phyloP scores from a whole-genome alignment of 1,140 invertebrate species.

The Armadillidium nasatum region DNA sequence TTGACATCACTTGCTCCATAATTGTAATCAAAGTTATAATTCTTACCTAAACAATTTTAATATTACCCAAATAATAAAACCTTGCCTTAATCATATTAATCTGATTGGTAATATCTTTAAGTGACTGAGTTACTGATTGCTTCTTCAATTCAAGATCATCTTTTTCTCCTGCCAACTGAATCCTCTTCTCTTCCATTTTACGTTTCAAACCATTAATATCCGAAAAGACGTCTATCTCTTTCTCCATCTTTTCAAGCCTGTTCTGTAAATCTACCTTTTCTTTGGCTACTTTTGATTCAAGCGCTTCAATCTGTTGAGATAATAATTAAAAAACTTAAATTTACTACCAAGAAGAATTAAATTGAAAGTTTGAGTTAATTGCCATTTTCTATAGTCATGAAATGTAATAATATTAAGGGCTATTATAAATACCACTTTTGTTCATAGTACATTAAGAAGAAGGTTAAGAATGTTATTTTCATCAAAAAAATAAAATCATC shows the following conservation, averaged over 20 bases:
- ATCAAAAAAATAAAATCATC: too few relatives aligned
- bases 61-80: too few relatives aligned
- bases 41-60: too few relatives aligned
- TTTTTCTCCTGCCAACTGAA: constrained; percentile 52
- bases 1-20: too few relatives aligned
- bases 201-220: constrained; percentile 53
- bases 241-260: constrained; percentile 54
- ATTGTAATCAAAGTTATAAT: too few relatives aligned
- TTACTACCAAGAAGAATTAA: neutral
- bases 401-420: neutral
- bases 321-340: neutral
- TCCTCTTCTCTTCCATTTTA: constrained; percentile 53
- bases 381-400: neutral
- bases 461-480: too few relatives aligned
- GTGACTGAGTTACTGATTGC: constrained; percentile 44
- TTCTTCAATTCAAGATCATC: constrained; percentile 50
- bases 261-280: constrained; percentile 54
- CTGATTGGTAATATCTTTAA: constrained; percentile 40
- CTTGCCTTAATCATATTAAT: constrained; percentile 47
- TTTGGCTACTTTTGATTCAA: constrained; percentile 57
- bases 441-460: too few relatives aligned
- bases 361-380: neutral
- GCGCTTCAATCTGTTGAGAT: constrained; percentile 52
- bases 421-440: neutral
- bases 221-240: constrained; percentile 53